Evolutionary conservation across 2,888 invertebrate genomes (phyloP), one percentile per base, ranked within the genome.

Genomic region (Pristionchus japonicus): DNA sequence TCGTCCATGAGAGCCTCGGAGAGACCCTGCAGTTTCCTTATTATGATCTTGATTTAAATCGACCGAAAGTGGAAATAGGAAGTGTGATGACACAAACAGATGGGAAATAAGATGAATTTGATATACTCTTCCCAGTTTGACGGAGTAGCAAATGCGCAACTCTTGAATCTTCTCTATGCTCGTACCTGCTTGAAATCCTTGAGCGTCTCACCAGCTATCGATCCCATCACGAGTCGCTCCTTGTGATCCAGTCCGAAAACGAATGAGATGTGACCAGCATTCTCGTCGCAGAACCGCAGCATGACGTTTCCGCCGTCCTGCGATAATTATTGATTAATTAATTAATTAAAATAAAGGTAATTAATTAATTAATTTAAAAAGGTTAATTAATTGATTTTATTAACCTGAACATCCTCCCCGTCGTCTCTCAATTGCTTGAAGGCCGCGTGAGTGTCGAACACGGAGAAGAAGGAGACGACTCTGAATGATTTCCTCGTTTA

Each of bases 101-200:
- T n/a, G n/a, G n/a, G n/a, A n/a, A n/a, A n/a, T n/a, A n/a, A n/a
- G n/a, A n/a, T n/a, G n/a, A n/a, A n/a, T n/a, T n/a, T n/a, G n/a
- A n/a, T n/a, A n/a, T n/a, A n/a, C n/a, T n/a, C n/a, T n/a, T n/a
- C n/a, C n/a, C n/a, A n/a, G n/a, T n/a, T n/a, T n/a, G n/a, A n/a
- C n/a, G n/a, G n/a, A n/a, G n/a, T n/a, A n/a, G n/a, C n/a, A n/a
- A n/a, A n/a, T n/a, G n/a, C n/a, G n/a, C n/a, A n/a, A n/a, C n/a
- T n/a, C n/a, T n/a, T n/a, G n/a, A n/a, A n/a, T n/a, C n/a, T n/a
- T n/a, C n/a, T n/a, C n/a, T n/a, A n/a, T n/a, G n/a, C n/a, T n/a
- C n/a, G n/a, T n/a, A 92, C 92, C 64, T 92, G 92, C 74, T 92
- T 92, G 86, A 92, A 92, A 83, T 92, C 92, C 80, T 92, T 92